Evolutionary conservation across 2,888 invertebrate genomes (phyloP).

Genomic region (Neocrepidodera transversa): DNA sequence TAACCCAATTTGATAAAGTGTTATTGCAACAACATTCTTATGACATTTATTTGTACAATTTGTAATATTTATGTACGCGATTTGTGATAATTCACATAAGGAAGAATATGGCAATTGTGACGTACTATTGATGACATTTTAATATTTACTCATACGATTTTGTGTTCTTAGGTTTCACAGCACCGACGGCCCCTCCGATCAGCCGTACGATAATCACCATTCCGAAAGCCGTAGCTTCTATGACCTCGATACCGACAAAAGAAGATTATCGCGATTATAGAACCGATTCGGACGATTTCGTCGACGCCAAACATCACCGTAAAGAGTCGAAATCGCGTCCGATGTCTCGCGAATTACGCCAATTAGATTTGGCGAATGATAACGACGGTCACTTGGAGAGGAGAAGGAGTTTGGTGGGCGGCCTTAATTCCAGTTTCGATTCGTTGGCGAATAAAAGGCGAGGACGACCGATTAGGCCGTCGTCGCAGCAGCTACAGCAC

Average conservation of each 20-base stretch:
- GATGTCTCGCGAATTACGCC: conserved; percentile 68
- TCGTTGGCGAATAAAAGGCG: conserved; percentile 54
- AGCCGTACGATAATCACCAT: conserved; percentile 79
- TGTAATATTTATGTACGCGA: no score
- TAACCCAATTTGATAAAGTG: no score
- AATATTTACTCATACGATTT: not conserved
- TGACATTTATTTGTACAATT: no score
- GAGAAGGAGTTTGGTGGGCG: conserved; percentile 60
- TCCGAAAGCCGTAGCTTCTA: conserved; percentile 88
- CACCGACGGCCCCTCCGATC: conserved; percentile 66
- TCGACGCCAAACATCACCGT: conserved; percentile 73
- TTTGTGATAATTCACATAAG: no score
- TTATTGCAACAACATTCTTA: no score
- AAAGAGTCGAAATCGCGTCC: conserved; percentile 64
- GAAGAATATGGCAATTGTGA: no score
- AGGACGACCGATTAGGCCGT: conserved; percentile 56
- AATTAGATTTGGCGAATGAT: conserved; percentile 68
- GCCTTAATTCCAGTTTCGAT: conserved; percentile 53
- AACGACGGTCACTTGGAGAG: conserved; percentile 64
- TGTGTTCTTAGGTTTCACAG: conserved; percentile 59
- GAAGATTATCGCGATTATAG: conserved; percentile 77
- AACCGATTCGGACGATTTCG: conserved; percentile 59
- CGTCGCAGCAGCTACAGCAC: conserved; percentile 51
- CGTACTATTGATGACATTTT: no score
- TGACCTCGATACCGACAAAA: conserved; percentile 85